Percentiles rank a stretch among this genome's conserved stretches.
Evolutionary conservation across 92 coral and sea anemone species (phyloP).

Genomic region (Phymanthus crucifer): DNA sequence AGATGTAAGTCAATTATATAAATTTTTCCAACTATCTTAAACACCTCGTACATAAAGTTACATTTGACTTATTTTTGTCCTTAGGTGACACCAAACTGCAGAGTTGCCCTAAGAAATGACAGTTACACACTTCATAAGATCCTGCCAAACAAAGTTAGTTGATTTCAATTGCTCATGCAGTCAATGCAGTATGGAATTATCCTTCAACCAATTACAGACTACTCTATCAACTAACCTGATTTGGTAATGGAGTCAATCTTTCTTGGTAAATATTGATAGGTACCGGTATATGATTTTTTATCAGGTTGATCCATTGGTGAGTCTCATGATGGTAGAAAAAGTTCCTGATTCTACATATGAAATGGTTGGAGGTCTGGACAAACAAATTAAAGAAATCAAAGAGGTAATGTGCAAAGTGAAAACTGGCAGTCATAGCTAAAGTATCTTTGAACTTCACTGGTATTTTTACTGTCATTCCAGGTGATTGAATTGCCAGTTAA

Average conservation of each 20-base stretch:
- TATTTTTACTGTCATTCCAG: conserved; percentile 26
- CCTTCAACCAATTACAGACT: too few species aligned
- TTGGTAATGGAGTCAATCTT: too few species aligned
- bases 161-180: too few species aligned
- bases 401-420: conserved; percentile 59
- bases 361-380: conserved; percentile 99
- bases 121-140: conserved; percentile 97
- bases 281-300: not conserved
- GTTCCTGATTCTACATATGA: conserved; percentile 99
- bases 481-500: conserved; percentile 98
- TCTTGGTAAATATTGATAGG: too few species aligned
- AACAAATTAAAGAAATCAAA: conserved; percentile 98
- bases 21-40: not conserved
- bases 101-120: conserved; percentile 98
- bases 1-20: conserved; percentile 57
- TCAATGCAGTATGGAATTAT: too few species aligned
- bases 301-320: conserved; percentile 98
- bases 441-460: too few species aligned
- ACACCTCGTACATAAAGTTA: not conserved
- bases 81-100: conserved; percentile 95
- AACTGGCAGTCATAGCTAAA: not conserved
- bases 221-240: too few species aligned
- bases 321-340: conserved; percentile 99
- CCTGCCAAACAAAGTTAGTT: conserved; percentile 89
- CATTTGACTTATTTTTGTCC: not conserved